Conservation (phyloP, 2,888 invertebrate genomes). For the Eristalis tenax region DNA sequence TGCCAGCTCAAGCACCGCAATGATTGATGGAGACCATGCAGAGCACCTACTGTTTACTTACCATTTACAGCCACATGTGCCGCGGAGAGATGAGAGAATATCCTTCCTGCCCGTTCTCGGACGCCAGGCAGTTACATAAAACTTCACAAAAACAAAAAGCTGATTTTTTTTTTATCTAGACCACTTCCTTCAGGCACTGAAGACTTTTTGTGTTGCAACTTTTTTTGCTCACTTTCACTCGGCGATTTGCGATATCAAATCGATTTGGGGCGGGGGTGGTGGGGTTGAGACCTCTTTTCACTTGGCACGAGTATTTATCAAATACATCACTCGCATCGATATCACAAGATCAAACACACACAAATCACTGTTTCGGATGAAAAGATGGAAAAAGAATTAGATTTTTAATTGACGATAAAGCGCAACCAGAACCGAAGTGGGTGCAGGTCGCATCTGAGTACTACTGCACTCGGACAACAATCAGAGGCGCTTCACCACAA, state of each 20-base stretch:
- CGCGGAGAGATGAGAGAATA: neutral
- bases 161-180: neutral
- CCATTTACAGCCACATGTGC: slow-evolving; percentile 19
- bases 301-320: neutral
- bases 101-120: neutral
- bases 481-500: neutral
- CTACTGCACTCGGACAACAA: slow-evolving; percentile 18
- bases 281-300: neutral
- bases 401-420: neutral
- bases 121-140: neutral
- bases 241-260: neutral
- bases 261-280: neutral
- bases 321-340: neutral
- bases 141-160: neutral
- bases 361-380: neutral
- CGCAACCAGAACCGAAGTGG: neutral
- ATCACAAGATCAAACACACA: neutral
- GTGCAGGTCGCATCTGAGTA: slow-evolving; percentile 20
- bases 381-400: neutral
- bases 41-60: slow-evolving; percentile 2
- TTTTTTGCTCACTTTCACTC: neutral
- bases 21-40: neutral
- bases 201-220: neutral
- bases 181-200: neutral
- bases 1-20: neutral